Conservation (phyloP, 2,888 invertebrate species). For the Malachius bipustulatus region DNA sequence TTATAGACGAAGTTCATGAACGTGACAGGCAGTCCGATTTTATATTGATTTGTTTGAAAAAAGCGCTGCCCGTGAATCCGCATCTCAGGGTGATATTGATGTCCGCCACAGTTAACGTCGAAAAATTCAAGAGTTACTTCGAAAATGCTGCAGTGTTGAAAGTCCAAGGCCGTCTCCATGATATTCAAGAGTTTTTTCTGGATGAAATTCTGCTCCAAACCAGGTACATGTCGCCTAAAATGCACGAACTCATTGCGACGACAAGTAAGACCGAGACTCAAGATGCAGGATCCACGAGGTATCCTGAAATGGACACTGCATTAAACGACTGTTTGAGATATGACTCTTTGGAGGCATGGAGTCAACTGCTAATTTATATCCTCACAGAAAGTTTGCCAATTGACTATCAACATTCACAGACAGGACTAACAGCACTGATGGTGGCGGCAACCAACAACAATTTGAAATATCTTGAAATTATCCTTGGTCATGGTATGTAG, state of each 20-base stretch:
- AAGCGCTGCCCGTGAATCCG: slow-evolving; percentile 55
- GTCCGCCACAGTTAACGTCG: slow-evolving; percentile 87
- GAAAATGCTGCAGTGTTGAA: slow-evolving; percentile 62
- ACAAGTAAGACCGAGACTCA: not conserved
- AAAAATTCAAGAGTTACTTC: slow-evolving; percentile 76
- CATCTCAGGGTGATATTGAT: slow-evolving; percentile 77
- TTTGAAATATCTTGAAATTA: not conserved
- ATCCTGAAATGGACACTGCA: slow-evolving; percentile 4
- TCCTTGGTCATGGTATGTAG: not conserved
- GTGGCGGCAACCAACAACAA: slow-evolving; percentile 46
- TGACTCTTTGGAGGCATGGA: slow-evolving; percentile 21
- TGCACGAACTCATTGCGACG: not conserved
- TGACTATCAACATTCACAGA: slow-evolving; percentile 55
- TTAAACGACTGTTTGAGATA: slow-evolving; percentile 13
- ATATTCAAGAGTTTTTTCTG: slow-evolving; percentile 64
- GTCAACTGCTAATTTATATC: slow-evolving; percentile 57
- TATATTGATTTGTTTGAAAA: slow-evolving; percentile 71
- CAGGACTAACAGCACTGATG: slow-evolving; percentile 62
- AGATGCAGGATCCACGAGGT: slow-evolving; percentile 39
- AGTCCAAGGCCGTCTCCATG: slow-evolving; percentile 64
- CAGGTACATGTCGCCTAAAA: slow-evolving; percentile 34
- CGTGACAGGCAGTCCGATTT: slow-evolving; percentile 89
- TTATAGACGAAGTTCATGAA: slow-evolving; percentile 94
- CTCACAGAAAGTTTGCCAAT: slow-evolving; percentile 66
- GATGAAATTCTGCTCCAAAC: slow-evolving; percentile 64